Base-by-base conservation (phyloP, 1,140 invertebrate genomes). In the Ostrea denselamellosa region DNA sequence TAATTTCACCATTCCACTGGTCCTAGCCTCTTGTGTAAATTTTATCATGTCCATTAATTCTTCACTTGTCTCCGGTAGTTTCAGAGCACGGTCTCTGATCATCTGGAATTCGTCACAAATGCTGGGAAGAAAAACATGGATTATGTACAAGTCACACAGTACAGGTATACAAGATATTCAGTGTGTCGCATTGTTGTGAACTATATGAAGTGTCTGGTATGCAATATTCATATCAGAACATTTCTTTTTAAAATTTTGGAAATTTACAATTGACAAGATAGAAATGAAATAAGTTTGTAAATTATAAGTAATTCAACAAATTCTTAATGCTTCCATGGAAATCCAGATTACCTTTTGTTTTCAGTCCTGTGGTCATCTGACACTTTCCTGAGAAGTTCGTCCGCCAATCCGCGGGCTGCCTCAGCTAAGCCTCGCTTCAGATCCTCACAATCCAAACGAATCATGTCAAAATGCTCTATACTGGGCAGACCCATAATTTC, bases 381-480 rank as follows among this genome's bases (percentile, higher is more conserved):
- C 25, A 95, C 93, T 53, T 91, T 92, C 22, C 90, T 91, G 19
- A 95, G 92, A 12, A 95, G 90, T 54, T 91, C 92, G 86, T 94
- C 91, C 25, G 93, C 93, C 81, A 94, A 88, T 54, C 89, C 90
- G 17, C 92, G 87, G 3, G 94, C 90, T 52, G 91, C 92, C 83
- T 94, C 92, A 19, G 93, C 92, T 65, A 95, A 87, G 9, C 94
- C 93, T 56, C 91, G 82, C 91, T 95, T 95, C 56, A 95, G 89
- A 87, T 95, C 94, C 86, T 95, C 94, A 90, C 94, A 94, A 83
- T 94, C 93, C 52, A 95, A 90, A 28, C 92, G 91, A n/a, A 95
- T 93, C 93, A 95, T 93, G 87, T 94, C 93, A 90, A 93, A 95
- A 85, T 94, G 93, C 87, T 95, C 92, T 68, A 94, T 94, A 85